Evolutionary conservation across 2,797 vertebrate species (phyloP).

Genomic region (Sparidentex hasta): DNA sequence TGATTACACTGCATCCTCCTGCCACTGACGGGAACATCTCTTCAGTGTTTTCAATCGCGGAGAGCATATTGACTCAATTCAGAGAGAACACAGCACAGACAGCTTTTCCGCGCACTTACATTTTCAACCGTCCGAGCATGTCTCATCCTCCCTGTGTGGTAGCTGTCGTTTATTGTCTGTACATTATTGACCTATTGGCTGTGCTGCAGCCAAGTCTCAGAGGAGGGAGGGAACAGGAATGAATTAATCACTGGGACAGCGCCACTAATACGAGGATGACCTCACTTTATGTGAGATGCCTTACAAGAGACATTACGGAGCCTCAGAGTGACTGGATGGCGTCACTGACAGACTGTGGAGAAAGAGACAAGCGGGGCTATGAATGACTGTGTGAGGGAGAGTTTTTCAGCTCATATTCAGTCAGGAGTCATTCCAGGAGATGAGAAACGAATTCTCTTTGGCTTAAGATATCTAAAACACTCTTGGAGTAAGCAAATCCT

Average conservation of each 20-base stretch:
- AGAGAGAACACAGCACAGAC: background rate
- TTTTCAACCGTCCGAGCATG: conserved; percentile 5
- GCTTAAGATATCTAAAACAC: conserved; percentile 26
- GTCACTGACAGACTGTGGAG: background rate
- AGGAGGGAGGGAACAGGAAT: conserved; percentile 26
- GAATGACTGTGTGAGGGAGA: background rate
- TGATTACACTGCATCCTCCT: conserved; percentile 52
- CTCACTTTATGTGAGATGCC: conserved; percentile 70
- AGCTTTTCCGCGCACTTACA: conserved; percentile 4
- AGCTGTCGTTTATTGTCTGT: conserved; percentile 27
- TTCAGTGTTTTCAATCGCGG: conserved; percentile 26
- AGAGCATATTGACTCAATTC: conserved; percentile 12
- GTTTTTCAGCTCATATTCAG: background rate
- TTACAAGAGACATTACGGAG: conserved; percentile 49
- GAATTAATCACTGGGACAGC: conserved; percentile 41
- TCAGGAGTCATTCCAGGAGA: conserved; percentile 8
- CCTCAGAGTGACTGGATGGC: background rate
- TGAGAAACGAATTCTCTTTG: conserved; percentile 23
- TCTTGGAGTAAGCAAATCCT: conserved; percentile 29
- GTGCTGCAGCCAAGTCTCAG: conserved; percentile 36
- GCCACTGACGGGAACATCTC: conserved; percentile 21
- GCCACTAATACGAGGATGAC: conserved; percentile 51
- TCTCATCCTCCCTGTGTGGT: background rate
- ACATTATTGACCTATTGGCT: conserved; percentile 45
- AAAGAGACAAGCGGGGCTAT: background rate